These are phyloP conservation scores for Sebastes taczanowskii DNA, from an alignment of 2,797 vertebrate species.

Conservation along the genomic window DNA sequence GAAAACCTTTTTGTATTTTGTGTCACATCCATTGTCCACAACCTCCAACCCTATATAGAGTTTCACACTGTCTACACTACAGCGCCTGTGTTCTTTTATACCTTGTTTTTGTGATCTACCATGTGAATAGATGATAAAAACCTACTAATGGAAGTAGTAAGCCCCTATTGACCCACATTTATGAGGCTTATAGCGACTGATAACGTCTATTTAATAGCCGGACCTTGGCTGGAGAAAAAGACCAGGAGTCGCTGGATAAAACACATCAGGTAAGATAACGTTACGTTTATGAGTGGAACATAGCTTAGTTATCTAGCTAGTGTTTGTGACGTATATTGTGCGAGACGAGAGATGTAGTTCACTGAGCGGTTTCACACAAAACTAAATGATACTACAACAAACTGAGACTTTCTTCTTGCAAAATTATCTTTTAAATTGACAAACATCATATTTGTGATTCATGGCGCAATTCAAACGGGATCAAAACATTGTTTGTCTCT, in stretches of 20 bases:
- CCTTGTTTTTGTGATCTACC: too few species aligned
- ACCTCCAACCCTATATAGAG: too few species aligned
- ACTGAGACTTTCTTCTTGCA: neutral
- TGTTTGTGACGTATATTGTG: neutral
- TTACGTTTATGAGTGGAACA: neutral
- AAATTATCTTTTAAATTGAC: neutral
- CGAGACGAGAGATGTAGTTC: neutral
- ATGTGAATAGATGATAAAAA: too few species aligned
- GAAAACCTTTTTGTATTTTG: too few species aligned
- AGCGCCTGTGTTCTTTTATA: too few species aligned
- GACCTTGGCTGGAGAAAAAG: neutral
- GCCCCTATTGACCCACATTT: neutral
- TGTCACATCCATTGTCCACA: too few species aligned
- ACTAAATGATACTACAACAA: neutral
- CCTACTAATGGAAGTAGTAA: fast-evolving
- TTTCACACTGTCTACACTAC: too few species aligned
- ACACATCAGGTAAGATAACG: neutral
- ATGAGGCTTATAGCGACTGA: neutral
- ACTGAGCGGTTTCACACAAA: neutral
- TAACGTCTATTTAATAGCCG: neutral
- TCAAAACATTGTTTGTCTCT: neutral
- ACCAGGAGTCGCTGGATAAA: neutral
- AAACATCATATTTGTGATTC: neutral
- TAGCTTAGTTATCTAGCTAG: neutral
- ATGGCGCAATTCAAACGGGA: neutral